A percentile compares a stretch with the other conserved stretches of the same genome.
phyloP scores from a whole-genome alignment of 2,888 invertebrate genomes.

The Apodemia duryi region DNA sequence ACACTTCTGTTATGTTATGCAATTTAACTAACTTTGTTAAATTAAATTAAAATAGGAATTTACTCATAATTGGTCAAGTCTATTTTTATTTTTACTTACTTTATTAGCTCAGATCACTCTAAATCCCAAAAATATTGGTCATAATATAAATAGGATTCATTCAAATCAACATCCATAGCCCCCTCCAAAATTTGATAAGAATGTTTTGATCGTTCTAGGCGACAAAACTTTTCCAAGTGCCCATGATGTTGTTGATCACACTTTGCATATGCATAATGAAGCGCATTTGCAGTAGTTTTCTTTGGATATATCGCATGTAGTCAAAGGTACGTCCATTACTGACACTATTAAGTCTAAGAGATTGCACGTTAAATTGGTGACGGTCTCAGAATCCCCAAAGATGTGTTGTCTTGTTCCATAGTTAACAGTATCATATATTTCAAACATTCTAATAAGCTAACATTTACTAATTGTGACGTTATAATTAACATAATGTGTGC shows the following conservation, averaged over 20 bases:
- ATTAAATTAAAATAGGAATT: constrained; percentile 38
- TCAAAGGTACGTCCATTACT: constrained; percentile 79
- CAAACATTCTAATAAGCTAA: constrained; percentile 18
- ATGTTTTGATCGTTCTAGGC: constrained; percentile 78
- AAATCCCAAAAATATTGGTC: neutral
- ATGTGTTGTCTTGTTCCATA: constrained; percentile 20
- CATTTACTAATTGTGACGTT: constrained; percentile 24
- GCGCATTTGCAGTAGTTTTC: constrained; percentile 81
- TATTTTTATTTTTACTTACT: neutral
- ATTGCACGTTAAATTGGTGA: constrained; percentile 65
- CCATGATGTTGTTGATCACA: constrained; percentile 81
- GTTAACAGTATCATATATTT: constrained; percentile 20
- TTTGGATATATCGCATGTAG: constrained; percentile 80
- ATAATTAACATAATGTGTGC: constrained; percentile 27
- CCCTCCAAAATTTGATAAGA: constrained; percentile 54
- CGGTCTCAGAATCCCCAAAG: constrained; percentile 39
- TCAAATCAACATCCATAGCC: constrained; percentile 19
- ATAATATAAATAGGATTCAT: neutral
- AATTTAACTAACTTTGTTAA: constrained; percentile 57
- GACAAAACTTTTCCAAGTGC: constrained; percentile 78
- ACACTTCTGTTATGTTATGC: constrained; percentile 48
- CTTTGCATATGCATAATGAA: constrained; percentile 81
- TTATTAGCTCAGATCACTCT: neutral
- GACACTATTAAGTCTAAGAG: constrained; percentile 61
- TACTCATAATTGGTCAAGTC: neutral